Percentiles rank a stretch among this genome's conserved stretches.
These are phyloP conservation scores for Aculops lycopersici DNA, from an alignment of 1,140 invertebrate genomes.

Conservation along the genomic window DNA sequence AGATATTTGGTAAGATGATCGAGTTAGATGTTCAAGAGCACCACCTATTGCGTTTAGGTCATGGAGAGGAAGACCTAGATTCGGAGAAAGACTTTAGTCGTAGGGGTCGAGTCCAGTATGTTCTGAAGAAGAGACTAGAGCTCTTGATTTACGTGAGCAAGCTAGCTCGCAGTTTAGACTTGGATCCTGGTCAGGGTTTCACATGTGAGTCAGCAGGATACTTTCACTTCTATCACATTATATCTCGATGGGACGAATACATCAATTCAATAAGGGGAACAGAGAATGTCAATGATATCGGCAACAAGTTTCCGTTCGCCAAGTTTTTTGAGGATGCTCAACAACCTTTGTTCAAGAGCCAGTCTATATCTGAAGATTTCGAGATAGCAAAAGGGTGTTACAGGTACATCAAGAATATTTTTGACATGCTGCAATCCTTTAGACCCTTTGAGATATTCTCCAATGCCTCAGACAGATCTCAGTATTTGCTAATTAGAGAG, in stretches of 20 bases:
- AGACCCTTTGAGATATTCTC: conserved; percentile 64
- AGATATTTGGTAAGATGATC: conserved; percentile 98
- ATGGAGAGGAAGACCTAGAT: conserved; percentile 89
- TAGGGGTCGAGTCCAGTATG: conserved; percentile 94
- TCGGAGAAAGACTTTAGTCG: conserved; percentile 95
- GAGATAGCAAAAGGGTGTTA: conserved; percentile 74
- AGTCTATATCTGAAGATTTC: conserved; percentile 48
- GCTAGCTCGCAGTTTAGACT: conserved; percentile 46
- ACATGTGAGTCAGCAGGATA: conserved; percentile 91
- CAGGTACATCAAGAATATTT: conserved; percentile 75
- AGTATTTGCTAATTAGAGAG: conserved; percentile 87
- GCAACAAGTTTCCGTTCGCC: conserved; percentile 51
- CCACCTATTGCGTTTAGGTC: conserved; percentile 88
- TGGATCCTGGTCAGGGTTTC: conserved; percentile 65
- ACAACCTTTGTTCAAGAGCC: conserved; percentile 55
- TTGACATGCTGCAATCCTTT: conserved; percentile 87
- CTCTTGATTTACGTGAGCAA: conserved; percentile 59
- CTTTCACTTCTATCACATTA: conserved; percentile 26
- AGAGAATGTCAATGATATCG: conserved; percentile 13
- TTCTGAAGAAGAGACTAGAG: conserved; percentile 64
- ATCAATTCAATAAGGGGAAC: conserved; percentile 20
- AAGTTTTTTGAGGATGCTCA: conserved; percentile 69
- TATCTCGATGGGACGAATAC: conserved; percentile 70
- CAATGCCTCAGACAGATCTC: conserved; percentile 69
- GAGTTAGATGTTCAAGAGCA: conserved; percentile 84